Conservation (phyloP, 2,888 invertebrate genomes). For the Seladonia tumulorum region DNA sequence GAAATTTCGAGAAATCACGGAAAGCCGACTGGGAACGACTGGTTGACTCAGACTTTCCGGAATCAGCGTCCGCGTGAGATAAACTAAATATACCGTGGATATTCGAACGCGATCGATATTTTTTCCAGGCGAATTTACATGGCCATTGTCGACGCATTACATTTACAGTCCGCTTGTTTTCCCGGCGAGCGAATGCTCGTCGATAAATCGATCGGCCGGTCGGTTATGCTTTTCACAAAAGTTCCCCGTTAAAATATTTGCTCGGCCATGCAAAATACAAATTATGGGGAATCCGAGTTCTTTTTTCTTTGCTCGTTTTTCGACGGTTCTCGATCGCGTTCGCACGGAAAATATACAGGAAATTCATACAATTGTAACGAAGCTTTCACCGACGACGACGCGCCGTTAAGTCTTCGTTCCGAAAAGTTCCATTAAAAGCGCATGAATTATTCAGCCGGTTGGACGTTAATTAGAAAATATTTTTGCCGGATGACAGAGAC, state of each 20-base stretch:
- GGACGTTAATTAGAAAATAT: conserved; percentile 22
- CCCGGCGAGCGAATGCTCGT: conserved; percentile 4
- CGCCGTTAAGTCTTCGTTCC: background rate
- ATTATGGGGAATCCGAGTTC: conserved; percentile 16
- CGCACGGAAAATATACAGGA: background rate
- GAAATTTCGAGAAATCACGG: background rate
- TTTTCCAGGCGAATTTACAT: conserved; percentile 22
- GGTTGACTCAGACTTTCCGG: background rate
- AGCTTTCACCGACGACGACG: background rate
- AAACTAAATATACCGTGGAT: background rate
- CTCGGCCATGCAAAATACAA: conserved; percentile 23
- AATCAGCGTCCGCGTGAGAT: background rate
- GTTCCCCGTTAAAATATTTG: conserved; percentile 36
- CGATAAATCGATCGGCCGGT: conserved; percentile 37
- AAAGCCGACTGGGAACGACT: background rate
- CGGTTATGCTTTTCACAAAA: conserved; percentile 13
- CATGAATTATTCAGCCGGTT: conserved; percentile 10
- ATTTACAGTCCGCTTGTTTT: conserved; percentile 43
- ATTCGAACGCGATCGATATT: conserved; percentile 4
- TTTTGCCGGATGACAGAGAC: background rate
- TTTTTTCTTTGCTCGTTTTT: background rate
- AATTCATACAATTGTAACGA: conserved; percentile 4
- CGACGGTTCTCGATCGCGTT: background rate
- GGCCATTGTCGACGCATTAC: conserved; percentile 28
- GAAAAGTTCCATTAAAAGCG: conserved; percentile 17